These are phyloP conservation scores for Neosalanx taihuensis DNA, from an alignment of 2,797 vertebrate genomes.

Conservation along the genomic window DNA sequence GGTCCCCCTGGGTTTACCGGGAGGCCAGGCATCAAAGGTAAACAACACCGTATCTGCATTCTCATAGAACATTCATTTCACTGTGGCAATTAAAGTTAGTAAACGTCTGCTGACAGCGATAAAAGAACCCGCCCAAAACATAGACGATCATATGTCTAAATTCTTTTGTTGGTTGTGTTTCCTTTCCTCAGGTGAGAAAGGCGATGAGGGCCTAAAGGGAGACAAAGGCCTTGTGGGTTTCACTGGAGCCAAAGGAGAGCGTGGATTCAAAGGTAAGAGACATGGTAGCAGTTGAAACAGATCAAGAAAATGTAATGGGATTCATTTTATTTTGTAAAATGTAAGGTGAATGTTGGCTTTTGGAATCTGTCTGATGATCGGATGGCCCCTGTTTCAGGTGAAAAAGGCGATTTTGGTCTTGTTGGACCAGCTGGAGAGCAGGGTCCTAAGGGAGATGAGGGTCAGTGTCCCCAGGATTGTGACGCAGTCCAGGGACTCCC, in stretches of 20 bases:
- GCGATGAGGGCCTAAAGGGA: constrained; percentile 51
- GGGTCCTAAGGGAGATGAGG: constrained; percentile 60
- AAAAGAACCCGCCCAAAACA: background rate
- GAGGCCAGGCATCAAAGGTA: constrained; percentile 34
- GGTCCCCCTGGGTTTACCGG: constrained; percentile 30
- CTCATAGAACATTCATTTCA: background rate
- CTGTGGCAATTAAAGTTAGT: background rate
- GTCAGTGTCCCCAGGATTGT: constrained; percentile 60
- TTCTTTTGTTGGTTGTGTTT: background rate
- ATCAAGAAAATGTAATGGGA: background rate
- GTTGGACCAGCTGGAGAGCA: constrained; percentile 48
- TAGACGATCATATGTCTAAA: background rate
- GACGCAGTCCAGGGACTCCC: constrained; percentile 32
- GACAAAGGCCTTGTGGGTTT: constrained; percentile 30
- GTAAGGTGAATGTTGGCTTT: background rate
- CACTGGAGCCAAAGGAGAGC: background rate
- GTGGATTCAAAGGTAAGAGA: constrained; percentile 1
- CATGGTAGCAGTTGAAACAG: background rate
- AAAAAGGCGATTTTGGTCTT: constrained; percentile 61
- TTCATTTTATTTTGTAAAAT: background rate
- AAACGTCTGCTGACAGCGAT: background rate
- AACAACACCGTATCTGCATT: background rate
- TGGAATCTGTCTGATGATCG: background rate
- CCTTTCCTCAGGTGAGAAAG: constrained; percentile 36
- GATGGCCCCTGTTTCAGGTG: constrained; percentile 51